Base-by-base conservation (phyloP, 2,888 invertebrate genomes). In the Scaptomyza flava region DNA sequence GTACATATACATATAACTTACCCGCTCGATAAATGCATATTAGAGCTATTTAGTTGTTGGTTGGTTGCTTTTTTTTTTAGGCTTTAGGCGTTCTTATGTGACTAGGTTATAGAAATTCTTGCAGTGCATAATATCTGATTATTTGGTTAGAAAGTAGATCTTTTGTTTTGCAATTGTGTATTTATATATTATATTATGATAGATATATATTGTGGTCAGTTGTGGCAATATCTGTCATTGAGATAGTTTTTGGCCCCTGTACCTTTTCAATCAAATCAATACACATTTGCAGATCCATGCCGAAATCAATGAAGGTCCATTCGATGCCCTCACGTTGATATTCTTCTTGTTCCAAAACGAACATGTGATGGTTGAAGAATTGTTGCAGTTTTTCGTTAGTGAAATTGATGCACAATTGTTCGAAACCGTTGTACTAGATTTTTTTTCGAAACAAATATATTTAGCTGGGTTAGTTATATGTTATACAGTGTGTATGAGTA, bases 301-400 rank as follows among this genome's bases (percentile, higher is more conserved):
- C 97, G 93, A 97, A 97, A 94, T 97, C 97, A 93, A 97, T 97
- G 93, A 97, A 97, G 91, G 95, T 95, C 97, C 97, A 97, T 92
- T 96, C 95, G 93, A 97, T 97, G 92, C 97, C 97, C 93, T 97
- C 97, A 87, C 95, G 94, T 92, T 96, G 95, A 93, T 97, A 97
- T 93, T 97, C 97, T 93, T 97, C 97, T 94, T 97, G 97, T 94
- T 97, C 97, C 91, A 97, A 94, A 84, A 97, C 96, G 93, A 97
- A 97, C 97, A 97, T 97, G 94, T 97, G 96, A 92, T 97, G 97
- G 93, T 97, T 97, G 95, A 97, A 97, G 95, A 97, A 97, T 93
- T 97, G 97, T 93, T 97, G 97, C 90, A 97, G 94, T 93, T 97
- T 96, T 94, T 97, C 97, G 93, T 97, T 97, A 92, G 97, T 97